phyloP scores from a whole-genome alignment of 2,113 vertebrate species.

The Perccottus glenii region DNA sequence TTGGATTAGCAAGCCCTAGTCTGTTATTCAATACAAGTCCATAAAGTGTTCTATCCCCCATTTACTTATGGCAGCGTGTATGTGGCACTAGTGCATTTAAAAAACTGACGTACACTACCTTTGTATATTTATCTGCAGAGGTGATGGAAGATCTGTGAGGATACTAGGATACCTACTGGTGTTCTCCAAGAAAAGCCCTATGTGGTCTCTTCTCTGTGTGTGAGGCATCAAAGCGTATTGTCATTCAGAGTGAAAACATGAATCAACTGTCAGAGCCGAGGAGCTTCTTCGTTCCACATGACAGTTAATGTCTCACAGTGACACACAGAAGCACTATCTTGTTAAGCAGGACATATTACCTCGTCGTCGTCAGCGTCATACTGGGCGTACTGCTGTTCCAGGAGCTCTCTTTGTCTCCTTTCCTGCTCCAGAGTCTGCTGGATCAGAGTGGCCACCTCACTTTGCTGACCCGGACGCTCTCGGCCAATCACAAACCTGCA shows the following conservation, averaged over 20 bases:
- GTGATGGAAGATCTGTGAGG: too few relatives aligned
- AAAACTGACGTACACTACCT: too few relatives aligned
- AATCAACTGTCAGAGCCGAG: slow-evolving; percentile 20
- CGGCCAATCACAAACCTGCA: slow-evolving; percentile 95
- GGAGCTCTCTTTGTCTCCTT: slow-evolving; percentile 90
- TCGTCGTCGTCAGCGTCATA: slow-evolving; percentile 97
- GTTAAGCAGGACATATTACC: slow-evolving; percentile 71
- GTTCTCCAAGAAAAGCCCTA: background rate
- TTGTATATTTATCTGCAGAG: too few relatives aligned
- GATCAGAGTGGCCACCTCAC: slow-evolving; percentile 95
- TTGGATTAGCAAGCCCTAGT: too few relatives aligned
- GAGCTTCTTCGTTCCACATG: slow-evolving; percentile 38
- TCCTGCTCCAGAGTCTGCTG: slow-evolving; percentile 98
- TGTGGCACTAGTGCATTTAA: too few relatives aligned
- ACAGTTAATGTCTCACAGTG: slow-evolving; percentile 12
- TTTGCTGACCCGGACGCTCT: slow-evolving; percentile 96
- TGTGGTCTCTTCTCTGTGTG: slow-evolving; percentile 14
- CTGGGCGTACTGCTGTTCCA: slow-evolving; percentile 95
- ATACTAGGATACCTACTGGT: too few relatives aligned
- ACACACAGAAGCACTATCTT: slow-evolving; percentile 14
- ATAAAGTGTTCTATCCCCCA: too few relatives aligned
- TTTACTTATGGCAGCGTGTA: too few relatives aligned
- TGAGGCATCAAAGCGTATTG: slow-evolving; percentile 38
- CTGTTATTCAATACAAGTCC: too few relatives aligned
- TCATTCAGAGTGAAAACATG: slow-evolving; percentile 51